Evolutionary conservation across 2,797 vertebrate genomes (phyloP), one percentile per base, ranked within the genome.

Genomic region (Spinibarbus caldwelli): DNA sequence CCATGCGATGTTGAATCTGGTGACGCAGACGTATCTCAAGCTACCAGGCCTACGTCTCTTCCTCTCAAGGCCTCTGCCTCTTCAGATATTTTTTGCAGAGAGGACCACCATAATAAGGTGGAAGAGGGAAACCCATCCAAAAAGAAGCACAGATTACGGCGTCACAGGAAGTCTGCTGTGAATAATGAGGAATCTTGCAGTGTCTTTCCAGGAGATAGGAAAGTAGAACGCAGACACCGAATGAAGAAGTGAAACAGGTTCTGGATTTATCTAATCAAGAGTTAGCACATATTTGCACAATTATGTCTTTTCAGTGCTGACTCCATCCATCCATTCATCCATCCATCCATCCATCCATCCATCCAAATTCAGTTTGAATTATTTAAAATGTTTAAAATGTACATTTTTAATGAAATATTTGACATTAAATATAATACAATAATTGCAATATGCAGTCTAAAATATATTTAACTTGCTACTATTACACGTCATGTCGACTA

Each of bases 181-280:
- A 89, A 82, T 31, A 62, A 41, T 5, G 82, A 86, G 10, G 87
- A 70, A 52, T 59, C 54, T 9, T 84, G 38, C 21, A 84, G 68
- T 41, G 81, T 80, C 45, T 64, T 88, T 62, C 66, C 54, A 26
- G 86, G 82, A 26, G 86, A 90, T 72, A 88, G 83, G 80, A 90
- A 89, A 76, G 82, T 87, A 59, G 87, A 90, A 73, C 73, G 81
- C 57, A 90, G 83, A 66, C 29, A 76, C 78, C 89, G 78, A 78
- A 88, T 87, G 85, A 90, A 89, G 88, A 89, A 90, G 70, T 90
- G 80, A 90, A 86, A 79, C 86, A 90, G 88, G 83, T 89, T 47
- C 52, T 62, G 19, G 49, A 29, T 78, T 49, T 12, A 36, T n/a
- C 14, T 38, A 52, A 52, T 52, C 26, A 68, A 52, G 26, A n/a